A percentile compares a stretch with the other conserved stretches of the same genome.
Evolutionary conservation across 2,113 vertebrate genomes (phyloP).

Genomic region (Mionectes macconnelli): DNA sequence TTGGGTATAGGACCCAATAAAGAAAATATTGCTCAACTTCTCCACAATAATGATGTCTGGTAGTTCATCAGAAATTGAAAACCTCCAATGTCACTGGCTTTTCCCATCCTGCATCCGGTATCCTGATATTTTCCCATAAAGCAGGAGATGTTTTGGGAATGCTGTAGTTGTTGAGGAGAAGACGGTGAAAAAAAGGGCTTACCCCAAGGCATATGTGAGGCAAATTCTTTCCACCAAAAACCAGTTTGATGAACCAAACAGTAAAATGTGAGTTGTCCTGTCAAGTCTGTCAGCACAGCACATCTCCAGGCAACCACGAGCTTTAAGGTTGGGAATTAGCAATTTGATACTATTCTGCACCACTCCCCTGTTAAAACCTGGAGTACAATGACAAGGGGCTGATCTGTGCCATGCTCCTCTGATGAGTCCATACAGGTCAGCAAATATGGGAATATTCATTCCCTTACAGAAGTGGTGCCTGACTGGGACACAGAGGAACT

Average conservation of each 20-base stretch:
- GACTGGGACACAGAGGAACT: background rate
- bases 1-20: background rate
- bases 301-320: rapidly evolving
- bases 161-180: background rate
- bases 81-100: background rate
- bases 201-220: background rate
- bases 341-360: background rate
- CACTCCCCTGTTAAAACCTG: background rate
- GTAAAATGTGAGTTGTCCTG: background rate
- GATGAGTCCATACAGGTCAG: background rate
- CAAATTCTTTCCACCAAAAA: background rate
- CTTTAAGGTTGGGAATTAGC: background rate
- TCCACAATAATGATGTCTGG: background rate
- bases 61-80: background rate
- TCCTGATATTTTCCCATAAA: background rate
- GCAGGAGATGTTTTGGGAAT: background rate
- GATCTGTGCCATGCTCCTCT: background rate
- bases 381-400: background rate
- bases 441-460: background rate
- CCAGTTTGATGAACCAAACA: background rate
- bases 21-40: background rate
- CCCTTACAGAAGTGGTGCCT: background rate
- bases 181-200: background rate
- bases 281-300: background rate
- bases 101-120: background rate